A percentile compares a stretch with the other conserved stretches of the same genome.
Evolutionary conservation across 2,113 vertebrate genomes (phyloP).

Genomic region (Pangasianodon gigas): DNA sequence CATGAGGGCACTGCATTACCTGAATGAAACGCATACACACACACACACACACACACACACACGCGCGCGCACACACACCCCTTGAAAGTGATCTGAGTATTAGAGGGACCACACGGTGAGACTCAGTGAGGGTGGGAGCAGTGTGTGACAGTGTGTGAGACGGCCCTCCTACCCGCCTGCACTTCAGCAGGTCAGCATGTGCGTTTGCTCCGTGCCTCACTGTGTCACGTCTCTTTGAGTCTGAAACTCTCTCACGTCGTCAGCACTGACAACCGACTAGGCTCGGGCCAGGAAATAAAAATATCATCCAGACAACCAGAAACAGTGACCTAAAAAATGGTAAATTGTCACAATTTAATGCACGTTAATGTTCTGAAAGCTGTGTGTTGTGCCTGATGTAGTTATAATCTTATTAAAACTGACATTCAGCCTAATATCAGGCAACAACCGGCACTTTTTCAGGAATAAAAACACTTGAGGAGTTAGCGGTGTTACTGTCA

Average conservation of each 20-base stretch:
- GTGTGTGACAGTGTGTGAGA: slow-evolving; percentile 55
- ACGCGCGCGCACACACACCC: slow-evolving; percentile 23
- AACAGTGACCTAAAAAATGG: neutral
- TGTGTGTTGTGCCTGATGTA: too few relatives aligned
- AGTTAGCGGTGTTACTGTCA: too few relatives aligned
- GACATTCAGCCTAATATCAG: neutral
- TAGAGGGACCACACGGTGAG: slow-evolving; percentile 61
- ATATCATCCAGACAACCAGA: neutral
- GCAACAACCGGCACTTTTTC: too few relatives aligned
- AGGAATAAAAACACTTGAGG: too few relatives aligned
- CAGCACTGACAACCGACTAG: too few relatives aligned
- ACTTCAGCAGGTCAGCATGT: slow-evolving; percentile 40
- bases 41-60: slow-evolving; percentile 29
- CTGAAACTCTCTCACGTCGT: neutral
- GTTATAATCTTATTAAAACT: neutral
- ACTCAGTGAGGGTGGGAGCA: slow-evolving; percentile 30
- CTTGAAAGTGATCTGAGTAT: slow-evolving; percentile 68
- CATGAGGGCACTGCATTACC: slow-evolving; percentile 61
- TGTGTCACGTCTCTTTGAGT: slow-evolving; percentile 47
- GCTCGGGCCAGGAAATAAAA: neutral
- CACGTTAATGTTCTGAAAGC: too few relatives aligned
- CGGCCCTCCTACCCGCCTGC: slow-evolving; percentile 24
- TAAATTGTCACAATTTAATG: too few relatives aligned
- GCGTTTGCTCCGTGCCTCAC: slow-evolving; percentile 34
- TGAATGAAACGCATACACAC: slow-evolving; percentile 54